phyloP scores from a whole-genome alignment of 2,888 invertebrate species.

The Tenodera sinensis region DNA sequence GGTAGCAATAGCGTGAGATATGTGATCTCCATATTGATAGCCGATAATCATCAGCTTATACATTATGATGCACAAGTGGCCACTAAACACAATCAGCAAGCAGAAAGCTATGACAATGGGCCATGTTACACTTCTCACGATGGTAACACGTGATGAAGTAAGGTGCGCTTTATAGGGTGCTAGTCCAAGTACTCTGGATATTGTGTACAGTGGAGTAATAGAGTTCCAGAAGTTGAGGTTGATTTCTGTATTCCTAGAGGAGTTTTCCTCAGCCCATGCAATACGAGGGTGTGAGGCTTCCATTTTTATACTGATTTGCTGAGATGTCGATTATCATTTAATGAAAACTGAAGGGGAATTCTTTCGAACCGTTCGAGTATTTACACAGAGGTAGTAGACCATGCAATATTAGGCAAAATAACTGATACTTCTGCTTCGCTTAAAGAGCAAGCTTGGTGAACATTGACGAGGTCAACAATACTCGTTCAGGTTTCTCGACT shows the following conservation, averaged over 20 bases:
- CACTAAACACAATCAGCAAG: neutral
- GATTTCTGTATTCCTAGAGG: neutral
- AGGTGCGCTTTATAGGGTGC: neutral
- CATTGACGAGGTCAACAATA: no score
- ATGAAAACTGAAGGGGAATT: no score
- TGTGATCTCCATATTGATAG: neutral
- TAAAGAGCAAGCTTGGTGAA: no score
- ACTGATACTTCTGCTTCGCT: no score
- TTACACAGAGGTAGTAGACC: no score
- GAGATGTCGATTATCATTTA: no score
- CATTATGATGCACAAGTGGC: neutral
- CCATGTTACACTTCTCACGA: neutral
- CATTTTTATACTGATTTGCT: no score
- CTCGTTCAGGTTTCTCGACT: no score
- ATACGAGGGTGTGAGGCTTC: no score
- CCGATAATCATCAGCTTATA: neutral
- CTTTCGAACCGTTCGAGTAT: no score
- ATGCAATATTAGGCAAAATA: no score
- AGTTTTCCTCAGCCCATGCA: no score
- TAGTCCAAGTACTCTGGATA: neutral
- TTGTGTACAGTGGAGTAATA: neutral
- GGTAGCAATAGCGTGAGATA: neutral
- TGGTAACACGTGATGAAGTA: neutral
- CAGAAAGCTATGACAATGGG: neutral
- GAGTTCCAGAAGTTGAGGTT: neutral